Evolutionary conservation across 2,888 invertebrate species (phyloP), one percentile per base, ranked within the genome.

Genomic region (Tupiocoris notatus): DNA sequence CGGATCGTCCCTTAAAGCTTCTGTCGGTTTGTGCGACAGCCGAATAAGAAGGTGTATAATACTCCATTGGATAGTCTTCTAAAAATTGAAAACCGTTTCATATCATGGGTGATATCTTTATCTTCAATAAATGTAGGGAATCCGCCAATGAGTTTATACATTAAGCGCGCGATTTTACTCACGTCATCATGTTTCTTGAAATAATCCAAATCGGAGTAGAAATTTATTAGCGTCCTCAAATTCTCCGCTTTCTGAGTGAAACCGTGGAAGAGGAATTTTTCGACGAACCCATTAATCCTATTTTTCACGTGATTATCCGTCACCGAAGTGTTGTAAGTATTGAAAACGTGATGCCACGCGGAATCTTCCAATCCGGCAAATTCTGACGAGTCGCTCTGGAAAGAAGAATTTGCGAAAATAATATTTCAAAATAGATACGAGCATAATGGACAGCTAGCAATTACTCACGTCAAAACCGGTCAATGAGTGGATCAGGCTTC

Each of bases 261-360:
- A 16, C 79, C 79, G 65, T 79, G 79, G 12, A 78, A 65, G 21
- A 63, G 63, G 62, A 79, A 79, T 71, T 79, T 79, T 12, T 77
- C 73, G 17, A 74, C 65, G 65, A 79, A 77, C 9, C 77, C 74
- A 25, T 76, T 22, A 6, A 78, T 17, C 1, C 70, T 61, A 12
- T 61, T 70, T 70, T 70, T 75, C 2, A 77, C 77, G 21, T 74
- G 7, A 17, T 61, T 63, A 25, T 76, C 78, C 54, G 74, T 70
- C 18, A 78, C 78, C 22, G 79, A 74, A 17, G 77, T 76, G 22
- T 79, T 68, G 39, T 77, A 77, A 57, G 62, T 68, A 17, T 77
- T 64, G 54, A 77, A 20, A 23, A 78, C 75, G 17, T 70, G 39
- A 54, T 64, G 64, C 77, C 77, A 78, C 3, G 75, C 67, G n/a